A percentile compares a stretch with the other conserved stretches of the same genome.
These are phyloP conservation scores for Temnothorax nylanderi DNA, from an alignment of 1,140 invertebrate species.

Conservation along the genomic window DNA sequence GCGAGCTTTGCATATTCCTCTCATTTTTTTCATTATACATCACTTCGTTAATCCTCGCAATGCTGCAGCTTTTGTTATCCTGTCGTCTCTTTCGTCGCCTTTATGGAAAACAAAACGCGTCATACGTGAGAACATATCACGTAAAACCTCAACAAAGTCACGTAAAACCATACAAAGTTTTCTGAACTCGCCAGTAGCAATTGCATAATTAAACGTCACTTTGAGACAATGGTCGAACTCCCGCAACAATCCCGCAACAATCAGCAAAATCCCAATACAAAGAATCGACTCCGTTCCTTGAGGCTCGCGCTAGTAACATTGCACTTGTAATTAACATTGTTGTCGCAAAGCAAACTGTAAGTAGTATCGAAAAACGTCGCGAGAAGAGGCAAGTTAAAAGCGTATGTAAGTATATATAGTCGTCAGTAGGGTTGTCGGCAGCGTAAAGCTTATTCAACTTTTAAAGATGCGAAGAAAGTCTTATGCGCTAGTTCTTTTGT, in stretches of 20 bases:
- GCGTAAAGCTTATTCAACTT: slow-evolving; percentile 38
- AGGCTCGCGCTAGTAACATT: background rate
- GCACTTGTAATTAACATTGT: background rate
- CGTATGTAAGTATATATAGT: background rate
- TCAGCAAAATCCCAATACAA: background rate
- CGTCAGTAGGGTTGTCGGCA: background rate
- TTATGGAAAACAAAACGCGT: background rate
- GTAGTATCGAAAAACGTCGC: background rate
- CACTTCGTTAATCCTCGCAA: slow-evolving; percentile 63
- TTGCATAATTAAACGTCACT: slow-evolving; percentile 45
- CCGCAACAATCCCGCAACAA: background rate
- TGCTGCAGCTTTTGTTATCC: slow-evolving; percentile 52
- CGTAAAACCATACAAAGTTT: background rate
- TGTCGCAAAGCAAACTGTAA: background rate
- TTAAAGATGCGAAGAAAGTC: slow-evolving; percentile 38
- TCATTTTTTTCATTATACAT: slow-evolving; percentile 68
- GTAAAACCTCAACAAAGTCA: background rate
- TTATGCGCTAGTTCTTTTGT: slow-evolving; percentile 47
- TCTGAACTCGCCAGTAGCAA: background rate
- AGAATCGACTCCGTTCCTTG: background rate
- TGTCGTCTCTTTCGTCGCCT: background rate
- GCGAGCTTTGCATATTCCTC: slow-evolving; percentile 60
- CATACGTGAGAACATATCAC: background rate
- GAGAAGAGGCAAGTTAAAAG: background rate
- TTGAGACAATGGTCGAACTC: background rate